Conservation (phyloP, 2,797 vertebrate species). For the Trichosurus vulpecula region DNA sequence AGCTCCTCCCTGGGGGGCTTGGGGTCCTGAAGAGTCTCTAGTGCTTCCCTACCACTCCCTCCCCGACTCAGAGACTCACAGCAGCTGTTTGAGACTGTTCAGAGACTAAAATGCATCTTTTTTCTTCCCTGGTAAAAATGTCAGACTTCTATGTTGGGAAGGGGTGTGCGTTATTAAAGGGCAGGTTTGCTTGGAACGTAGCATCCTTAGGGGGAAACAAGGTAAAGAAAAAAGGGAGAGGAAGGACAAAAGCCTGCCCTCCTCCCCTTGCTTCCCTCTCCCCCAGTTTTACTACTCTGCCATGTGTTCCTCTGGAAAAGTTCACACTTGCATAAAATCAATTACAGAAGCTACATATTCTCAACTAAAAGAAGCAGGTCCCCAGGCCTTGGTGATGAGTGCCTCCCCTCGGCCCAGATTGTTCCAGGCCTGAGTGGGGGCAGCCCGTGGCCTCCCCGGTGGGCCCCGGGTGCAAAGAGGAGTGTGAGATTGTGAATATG, state of each 20-base stretch:
- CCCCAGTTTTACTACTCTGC: neutral
- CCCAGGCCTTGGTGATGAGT: neutral
- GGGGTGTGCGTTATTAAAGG: neutral
- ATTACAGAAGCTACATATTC: neutral
- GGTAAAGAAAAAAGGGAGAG: neutral
- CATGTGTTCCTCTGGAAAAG: neutral
- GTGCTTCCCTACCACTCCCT: neutral
- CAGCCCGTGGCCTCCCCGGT: neutral
- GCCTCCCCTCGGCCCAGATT: neutral
- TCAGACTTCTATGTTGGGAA: neutral
- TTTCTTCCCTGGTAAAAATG: neutral
- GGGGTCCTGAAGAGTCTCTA: neutral
- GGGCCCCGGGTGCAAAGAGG: neutral
- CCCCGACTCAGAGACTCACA: neutral
- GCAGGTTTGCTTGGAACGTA: neutral
- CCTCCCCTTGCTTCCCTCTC: neutral
- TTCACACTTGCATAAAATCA: neutral
- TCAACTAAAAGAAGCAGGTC: neutral
- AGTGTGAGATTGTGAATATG: neutral
- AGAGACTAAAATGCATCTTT: neutral
- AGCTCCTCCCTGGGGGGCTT: neutral
- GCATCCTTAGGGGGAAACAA: neutral
- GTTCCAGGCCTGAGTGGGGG: neutral
- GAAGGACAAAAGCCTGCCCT: neutral
- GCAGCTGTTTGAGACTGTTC: neutral